Conservation (phyloP, 1,140 invertebrate species). For the Ceratosolen fusciceps region DNA sequence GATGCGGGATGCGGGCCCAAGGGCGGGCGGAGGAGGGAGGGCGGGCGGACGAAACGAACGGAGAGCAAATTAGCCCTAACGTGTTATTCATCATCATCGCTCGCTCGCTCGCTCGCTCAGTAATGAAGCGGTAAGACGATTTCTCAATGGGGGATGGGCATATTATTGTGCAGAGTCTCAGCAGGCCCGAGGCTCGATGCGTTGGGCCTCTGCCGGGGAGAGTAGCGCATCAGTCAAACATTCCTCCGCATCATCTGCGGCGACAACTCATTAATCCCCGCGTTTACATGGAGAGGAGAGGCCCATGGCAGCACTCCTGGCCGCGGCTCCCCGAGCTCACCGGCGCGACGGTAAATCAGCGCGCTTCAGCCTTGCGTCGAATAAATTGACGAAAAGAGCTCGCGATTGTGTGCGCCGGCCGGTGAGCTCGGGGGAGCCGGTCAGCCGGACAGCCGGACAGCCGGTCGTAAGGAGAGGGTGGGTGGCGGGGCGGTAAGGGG, state of each 20-base stretch:
- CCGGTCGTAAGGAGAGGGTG: constrained; percentile 22
- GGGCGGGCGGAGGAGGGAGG: no score
- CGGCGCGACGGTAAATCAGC: constrained; percentile 6
- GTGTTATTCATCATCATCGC: constrained; percentile 18
- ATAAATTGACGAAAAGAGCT: constrained; percentile 15
- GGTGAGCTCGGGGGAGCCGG: background rate
- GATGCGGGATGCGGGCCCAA: background rate
- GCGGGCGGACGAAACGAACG: background rate
- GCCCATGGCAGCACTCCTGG: background rate
- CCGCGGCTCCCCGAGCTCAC: no score
- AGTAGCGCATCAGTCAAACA: constrained; percentile 7
- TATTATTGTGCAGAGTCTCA: background rate
- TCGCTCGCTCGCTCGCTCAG: background rate
- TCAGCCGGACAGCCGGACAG: constrained; percentile 9
- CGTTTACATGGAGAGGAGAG: background rate
- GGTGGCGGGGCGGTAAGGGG: background rate
- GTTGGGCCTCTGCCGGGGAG: no score
- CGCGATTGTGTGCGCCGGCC: background rate
- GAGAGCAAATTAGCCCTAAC: background rate
- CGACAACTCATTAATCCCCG: constrained; percentile 16
- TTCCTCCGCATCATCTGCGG: background rate
- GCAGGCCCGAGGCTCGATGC: background rate
- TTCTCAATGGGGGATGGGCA: background rate
- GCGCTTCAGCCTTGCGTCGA: constrained; percentile 14
- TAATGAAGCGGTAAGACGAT: background rate